Evolutionary conservation across 2,888 invertebrate genomes (phyloP).

Genomic region (Gandaritis pyraliata): DNA sequence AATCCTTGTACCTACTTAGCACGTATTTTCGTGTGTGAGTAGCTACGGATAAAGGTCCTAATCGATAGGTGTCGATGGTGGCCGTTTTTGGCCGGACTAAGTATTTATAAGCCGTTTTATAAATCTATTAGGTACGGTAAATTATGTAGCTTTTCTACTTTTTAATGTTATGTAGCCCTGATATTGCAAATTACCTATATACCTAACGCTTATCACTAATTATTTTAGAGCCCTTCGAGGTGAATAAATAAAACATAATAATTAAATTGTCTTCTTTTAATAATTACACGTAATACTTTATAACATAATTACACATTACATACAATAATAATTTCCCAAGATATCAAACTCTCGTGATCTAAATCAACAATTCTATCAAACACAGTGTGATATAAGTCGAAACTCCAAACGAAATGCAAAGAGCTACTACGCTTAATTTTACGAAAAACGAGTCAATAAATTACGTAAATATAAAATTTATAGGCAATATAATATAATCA

Average conservation of each 20-base stretch:
- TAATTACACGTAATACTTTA: conserved; percentile 84
- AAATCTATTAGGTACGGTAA: neutral
- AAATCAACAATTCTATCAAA: conserved; percentile 76
- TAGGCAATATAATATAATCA: conserved; percentile 68
- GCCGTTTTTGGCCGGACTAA: conserved; percentile 26
- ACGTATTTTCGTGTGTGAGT: no score
- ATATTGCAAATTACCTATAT: conserved; percentile 3
- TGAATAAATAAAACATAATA: conserved; percentile 57
- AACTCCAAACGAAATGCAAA: conserved; percentile 79
- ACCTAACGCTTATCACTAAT: conserved; percentile 8
- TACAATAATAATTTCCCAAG: conserved; percentile 83
- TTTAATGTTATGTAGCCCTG: conserved; percentile 3
- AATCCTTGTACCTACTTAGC: no score
- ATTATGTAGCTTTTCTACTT: conserved; percentile 13
- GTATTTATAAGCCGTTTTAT: conserved; percentile 14
- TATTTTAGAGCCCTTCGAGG: conserved; percentile 1
- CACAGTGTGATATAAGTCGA: conserved; percentile 73
- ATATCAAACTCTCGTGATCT: conserved; percentile 78
- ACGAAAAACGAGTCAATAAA: conserved; percentile 78
- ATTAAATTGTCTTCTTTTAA: conserved; percentile 83
- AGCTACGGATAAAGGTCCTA: neutral
- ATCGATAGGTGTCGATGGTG: conserved; percentile 6
- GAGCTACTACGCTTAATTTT: conserved; percentile 69
- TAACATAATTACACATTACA: conserved; percentile 84
- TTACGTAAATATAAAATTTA: conserved; percentile 80